These are phyloP conservation scores for Octodonta nipae DNA, from an alignment of 2,888 invertebrate species.

Conservation along the genomic window DNA sequence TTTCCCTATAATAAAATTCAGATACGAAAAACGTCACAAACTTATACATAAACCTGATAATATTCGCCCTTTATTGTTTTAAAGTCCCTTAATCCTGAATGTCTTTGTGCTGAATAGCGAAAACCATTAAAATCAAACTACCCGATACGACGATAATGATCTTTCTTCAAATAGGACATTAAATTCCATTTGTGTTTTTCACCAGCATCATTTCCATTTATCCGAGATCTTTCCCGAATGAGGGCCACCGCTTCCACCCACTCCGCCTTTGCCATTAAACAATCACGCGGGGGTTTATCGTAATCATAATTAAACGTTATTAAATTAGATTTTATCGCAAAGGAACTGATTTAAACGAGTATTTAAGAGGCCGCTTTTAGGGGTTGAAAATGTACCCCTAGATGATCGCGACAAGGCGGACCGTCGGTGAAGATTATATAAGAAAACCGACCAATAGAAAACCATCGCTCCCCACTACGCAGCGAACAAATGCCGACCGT, in stretches of 20 bases:
- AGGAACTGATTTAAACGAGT: conserved; percentile 24
- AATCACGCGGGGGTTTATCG: conserved; percentile 17
- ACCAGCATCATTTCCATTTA: conserved; percentile 6
- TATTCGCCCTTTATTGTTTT: too few relatives aligned
- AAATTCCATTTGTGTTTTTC: conserved; percentile 7
- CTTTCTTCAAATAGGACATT: conserved; percentile 6
- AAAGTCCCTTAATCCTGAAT: too few relatives aligned
- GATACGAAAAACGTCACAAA: too few relatives aligned
- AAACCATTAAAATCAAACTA: conserved; percentile 2
- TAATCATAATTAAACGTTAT: conserved; percentile 24
- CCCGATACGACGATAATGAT: conserved; percentile 6
- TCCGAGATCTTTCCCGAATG: too few relatives aligned
- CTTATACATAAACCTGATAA: too few relatives aligned
- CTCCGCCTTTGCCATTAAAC: conserved; percentile 10
- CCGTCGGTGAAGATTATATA: conserved; percentile 23
- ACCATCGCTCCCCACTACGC: conserved; percentile 19
- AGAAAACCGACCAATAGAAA: conserved; percentile 25
- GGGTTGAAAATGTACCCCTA: conserved; percentile 19
- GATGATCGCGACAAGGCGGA: conserved; percentile 20
- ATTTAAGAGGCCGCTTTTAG: conserved; percentile 19
- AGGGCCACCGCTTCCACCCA: too few relatives aligned
- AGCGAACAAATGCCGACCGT: conserved; percentile 15
- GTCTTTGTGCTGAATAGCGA: too few relatives aligned
- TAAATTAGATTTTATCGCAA: conserved; percentile 29
- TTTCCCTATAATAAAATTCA: too few relatives aligned